A percentile compares a stretch with the other conserved stretches of the same genome.
Conservation (phyloP, 1,140 invertebrate species). For the Drosophila repletoides region DNA sequence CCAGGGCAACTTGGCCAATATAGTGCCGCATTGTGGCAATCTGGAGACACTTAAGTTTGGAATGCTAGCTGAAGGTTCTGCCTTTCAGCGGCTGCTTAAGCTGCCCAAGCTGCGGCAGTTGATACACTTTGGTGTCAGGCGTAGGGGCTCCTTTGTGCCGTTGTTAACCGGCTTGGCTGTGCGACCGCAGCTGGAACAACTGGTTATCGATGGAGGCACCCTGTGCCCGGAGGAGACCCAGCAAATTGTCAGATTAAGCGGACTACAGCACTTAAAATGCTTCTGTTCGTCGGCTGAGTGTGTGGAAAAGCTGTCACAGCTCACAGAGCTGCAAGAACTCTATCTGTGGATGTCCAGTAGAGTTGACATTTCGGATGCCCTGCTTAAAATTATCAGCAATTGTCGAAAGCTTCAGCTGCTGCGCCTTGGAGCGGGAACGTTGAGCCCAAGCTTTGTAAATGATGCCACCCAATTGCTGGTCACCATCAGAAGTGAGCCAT, state of each 20-base stretch:
- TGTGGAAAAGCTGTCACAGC: constrained; percentile 33
- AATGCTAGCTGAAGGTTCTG: constrained; percentile 37
- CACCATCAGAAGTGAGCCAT: not conserved
- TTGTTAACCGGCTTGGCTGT: constrained; percentile 31
- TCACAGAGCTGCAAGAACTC: constrained; percentile 36
- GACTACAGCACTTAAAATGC: constrained; percentile 49
- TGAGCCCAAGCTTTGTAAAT: constrained; percentile 21
- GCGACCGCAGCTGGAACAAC: constrained; percentile 27
- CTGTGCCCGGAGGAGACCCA: constrained; percentile 27
- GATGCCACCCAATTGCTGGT: constrained; percentile 20
- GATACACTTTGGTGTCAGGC: constrained; percentile 42
- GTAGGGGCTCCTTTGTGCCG: constrained; percentile 45
- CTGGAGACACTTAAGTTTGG: constrained; percentile 50
- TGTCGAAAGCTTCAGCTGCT: constrained; percentile 43
- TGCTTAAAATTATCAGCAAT: constrained; percentile 33
- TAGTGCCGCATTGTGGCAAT: constrained; percentile 42
- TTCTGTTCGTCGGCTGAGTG: constrained; percentile 37
- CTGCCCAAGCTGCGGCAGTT: constrained; percentile 39
- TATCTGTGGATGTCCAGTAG: constrained; percentile 50
- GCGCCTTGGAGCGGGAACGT: constrained; percentile 27
- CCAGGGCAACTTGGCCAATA: constrained; percentile 24
- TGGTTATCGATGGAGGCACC: constrained; percentile 56
- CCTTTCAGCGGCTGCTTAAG: constrained; percentile 30
- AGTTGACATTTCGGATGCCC: constrained; percentile 38
- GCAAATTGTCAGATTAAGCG: constrained; percentile 35